Evolutionary conservation across 2,797 vertebrate genomes (phyloP).

Genomic region (Pseudochaenichthys georgianus): DNA sequence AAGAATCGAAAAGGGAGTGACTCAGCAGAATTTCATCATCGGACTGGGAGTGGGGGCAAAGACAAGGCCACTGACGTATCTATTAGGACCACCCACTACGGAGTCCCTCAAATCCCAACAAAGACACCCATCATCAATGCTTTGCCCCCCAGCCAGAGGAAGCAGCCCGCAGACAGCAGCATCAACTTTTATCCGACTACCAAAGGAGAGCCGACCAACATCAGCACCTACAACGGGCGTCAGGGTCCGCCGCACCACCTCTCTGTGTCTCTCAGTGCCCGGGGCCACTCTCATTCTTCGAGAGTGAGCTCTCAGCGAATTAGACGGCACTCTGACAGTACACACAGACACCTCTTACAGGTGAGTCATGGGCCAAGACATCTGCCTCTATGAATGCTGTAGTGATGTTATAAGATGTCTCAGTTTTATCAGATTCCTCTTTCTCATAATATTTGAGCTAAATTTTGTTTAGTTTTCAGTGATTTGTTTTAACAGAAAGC

Average conservation of each 20-base stretch:
- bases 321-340: constrained; percentile 60
- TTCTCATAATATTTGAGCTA: neutral
- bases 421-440: neutral
- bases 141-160: constrained; percentile 61
- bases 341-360: constrained; percentile 68
- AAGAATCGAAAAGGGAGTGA: constrained; percentile 74
- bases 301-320: constrained; percentile 69
- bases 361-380: constrained; percentile 61
- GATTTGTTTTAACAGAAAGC: constrained; percentile 54
- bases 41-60: constrained; percentile 61
- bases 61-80: constrained; percentile 68
- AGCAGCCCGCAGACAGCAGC: constrained; percentile 51
- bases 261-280: constrained; percentile 65
- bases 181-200: constrained; percentile 51
- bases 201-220: constrained; percentile 48
- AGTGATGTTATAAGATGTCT: neutral
- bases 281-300: constrained; percentile 74
- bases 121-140: constrained; percentile 81
- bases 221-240: constrained; percentile 76
- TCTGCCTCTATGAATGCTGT: neutral
- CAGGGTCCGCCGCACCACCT: constrained; percentile 67
- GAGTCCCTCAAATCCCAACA: constrained; percentile 79
- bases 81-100: constrained; percentile 76
- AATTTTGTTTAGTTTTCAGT: constrained; percentile 21
- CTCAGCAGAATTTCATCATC: constrained; percentile 71